phyloP scores from a whole-genome alignment of 2,888 invertebrate species.

The Heliconius ismenius region DNA sequence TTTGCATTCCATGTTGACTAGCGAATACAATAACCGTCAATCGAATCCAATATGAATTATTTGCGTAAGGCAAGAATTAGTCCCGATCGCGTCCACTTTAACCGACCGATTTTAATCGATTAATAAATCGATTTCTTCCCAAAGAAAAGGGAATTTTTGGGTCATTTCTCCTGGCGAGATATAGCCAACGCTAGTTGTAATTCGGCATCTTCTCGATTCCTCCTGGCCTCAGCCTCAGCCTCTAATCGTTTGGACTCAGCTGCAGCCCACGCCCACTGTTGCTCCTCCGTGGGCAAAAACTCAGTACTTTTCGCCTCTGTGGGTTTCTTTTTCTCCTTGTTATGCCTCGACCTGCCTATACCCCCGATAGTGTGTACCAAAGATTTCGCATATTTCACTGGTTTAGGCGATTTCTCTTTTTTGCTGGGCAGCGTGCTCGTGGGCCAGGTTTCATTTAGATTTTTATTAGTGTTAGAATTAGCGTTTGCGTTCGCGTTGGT shows the following conservation, averaged over 20 bases:
- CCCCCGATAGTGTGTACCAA: conserved; percentile 77
- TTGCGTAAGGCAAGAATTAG: conserved; percentile 25
- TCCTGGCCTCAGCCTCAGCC: conserved; percentile 81
- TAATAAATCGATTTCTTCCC: conserved; percentile 25
- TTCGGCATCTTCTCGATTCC: conserved; percentile 86
- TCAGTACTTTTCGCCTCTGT: conserved; percentile 55
- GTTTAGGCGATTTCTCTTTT: conserved; percentile 76
- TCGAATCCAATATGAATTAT: conserved; percentile 5
- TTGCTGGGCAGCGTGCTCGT: conserved; percentile 68
- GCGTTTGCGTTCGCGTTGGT: conserved; percentile 34
- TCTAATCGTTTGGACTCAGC: conserved; percentile 85
- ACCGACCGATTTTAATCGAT: conserved; percentile 11
- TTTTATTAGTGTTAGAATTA: conserved; percentile 58
- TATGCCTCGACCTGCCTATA: conserved; percentile 64
- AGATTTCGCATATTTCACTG: conserved; percentile 74
- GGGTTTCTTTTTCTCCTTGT: conserved; percentile 66
- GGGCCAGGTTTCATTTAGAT: conserved; percentile 75
- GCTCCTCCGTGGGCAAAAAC: conserved; percentile 81
- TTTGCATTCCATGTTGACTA: conserved; percentile 19
- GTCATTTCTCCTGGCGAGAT: conserved; percentile 80
- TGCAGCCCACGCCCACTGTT: conserved; percentile 88
- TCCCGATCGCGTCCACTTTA: conserved; percentile 6
- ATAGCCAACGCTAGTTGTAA: conserved; percentile 87
- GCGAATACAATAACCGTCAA: conserved; percentile 13
- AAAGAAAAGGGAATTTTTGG: conserved; percentile 16